These are phyloP conservation scores for Cygnus buccinator DNA, from an alignment of 2,113 vertebrate species.

Conservation along the genomic window DNA sequence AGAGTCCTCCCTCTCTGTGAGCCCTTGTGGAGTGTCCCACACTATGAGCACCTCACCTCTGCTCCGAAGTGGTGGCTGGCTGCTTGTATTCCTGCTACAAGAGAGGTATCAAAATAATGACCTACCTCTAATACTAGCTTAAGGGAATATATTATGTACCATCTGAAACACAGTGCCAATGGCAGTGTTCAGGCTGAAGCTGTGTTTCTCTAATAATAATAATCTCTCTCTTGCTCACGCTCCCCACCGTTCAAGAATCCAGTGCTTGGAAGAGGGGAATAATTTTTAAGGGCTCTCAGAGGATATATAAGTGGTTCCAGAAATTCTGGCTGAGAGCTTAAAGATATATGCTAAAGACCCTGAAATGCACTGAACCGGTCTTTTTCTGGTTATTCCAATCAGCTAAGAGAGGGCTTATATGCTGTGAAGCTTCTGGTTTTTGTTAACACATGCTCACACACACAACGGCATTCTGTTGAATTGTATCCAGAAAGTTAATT, in stretches of 20 bases:
- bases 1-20: background rate
- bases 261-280: background rate
- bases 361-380: background rate
- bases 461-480: conserved; percentile 9
- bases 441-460: conserved; percentile 19
- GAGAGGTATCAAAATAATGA: background rate
- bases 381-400: background rate
- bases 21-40: background rate
- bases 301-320: background rate
- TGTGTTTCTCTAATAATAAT: background rate
- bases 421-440: conserved; percentile 12
- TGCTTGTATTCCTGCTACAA: background rate
- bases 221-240: background rate
- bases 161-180: background rate
- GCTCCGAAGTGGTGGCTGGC: background rate
- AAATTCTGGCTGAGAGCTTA: background rate
- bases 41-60: background rate
- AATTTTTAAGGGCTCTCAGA: background rate
- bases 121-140: background rate
- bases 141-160: background rate
- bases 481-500: conserved; percentile 51
- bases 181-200: background rate
- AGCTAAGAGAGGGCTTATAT: background rate
- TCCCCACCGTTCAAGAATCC: background rate
- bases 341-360: background rate